These are phyloP conservation scores for Poeciliopsis gracilis DNA, from an alignment of 2,797 vertebrate genomes.

Conservation along the genomic window DNA sequence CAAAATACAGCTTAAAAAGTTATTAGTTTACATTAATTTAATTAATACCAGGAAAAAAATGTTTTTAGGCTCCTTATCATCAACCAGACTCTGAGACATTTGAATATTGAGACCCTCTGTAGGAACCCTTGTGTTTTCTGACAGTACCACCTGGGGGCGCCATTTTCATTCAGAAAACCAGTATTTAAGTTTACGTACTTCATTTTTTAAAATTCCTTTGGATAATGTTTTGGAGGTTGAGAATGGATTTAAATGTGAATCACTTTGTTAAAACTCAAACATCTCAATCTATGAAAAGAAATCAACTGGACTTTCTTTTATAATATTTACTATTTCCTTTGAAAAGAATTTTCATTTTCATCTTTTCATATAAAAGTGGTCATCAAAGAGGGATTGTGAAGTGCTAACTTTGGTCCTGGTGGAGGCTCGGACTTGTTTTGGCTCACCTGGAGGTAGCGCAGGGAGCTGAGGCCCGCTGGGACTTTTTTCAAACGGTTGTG, in stretches of 20 bases:
- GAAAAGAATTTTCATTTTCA: background rate
- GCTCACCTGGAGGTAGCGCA: constrained; percentile 92
- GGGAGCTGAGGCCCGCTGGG: constrained; percentile 86
- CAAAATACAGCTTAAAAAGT: background rate
- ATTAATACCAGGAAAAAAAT: background rate
- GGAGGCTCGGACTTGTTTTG: background rate
- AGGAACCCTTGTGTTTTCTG: background rate
- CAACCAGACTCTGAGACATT: background rate
- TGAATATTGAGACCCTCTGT: background rate
- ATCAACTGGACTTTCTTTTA: background rate
- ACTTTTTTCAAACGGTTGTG: constrained; percentile 93
- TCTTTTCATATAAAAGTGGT: background rate
- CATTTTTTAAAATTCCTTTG: background rate
- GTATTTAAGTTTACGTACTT: background rate
- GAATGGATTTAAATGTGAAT: background rate
- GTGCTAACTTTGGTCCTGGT: background rate
- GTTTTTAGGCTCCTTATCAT: background rate
- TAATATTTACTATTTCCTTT: background rate
- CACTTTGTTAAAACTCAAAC: background rate
- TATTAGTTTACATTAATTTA: background rate
- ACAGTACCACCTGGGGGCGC: background rate
- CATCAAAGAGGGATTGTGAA: background rate
- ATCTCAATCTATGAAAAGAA: background rate
- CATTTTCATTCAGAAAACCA: background rate
- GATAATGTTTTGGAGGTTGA: background rate